Conservation (phyloP, 2,888 invertebrate species). For the Adineta ricciae region DNA sequence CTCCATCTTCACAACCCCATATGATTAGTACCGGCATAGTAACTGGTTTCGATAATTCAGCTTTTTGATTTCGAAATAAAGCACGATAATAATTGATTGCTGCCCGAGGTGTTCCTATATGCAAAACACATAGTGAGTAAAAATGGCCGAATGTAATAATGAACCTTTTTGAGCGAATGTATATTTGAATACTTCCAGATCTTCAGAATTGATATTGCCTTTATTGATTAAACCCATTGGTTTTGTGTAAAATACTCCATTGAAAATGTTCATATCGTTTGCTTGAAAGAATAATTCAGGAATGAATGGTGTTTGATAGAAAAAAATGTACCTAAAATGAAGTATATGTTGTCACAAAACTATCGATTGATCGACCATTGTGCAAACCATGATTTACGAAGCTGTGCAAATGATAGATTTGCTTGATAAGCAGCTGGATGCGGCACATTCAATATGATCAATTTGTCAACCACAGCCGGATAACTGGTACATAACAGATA, state of each 20-base stretch:
- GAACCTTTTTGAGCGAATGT: conserved; percentile 60
- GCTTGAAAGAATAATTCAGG: conserved; percentile 53
- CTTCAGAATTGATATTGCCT: conserved; percentile 51
- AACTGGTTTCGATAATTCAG: not conserved
- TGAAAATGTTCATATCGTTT: conserved; percentile 59
- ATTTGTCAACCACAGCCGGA: conserved; percentile 60
- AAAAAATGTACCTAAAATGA: conserved; percentile 42
- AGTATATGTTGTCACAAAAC: too few species aligned
- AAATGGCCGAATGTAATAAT: not conserved
- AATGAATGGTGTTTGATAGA: conserved; percentile 40
- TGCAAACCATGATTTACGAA: conserved; percentile 40
- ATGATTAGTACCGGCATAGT: conserved; percentile 46
- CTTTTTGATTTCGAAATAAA: conserved; percentile 39
- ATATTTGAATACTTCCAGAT: conserved; percentile 67
- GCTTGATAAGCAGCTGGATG: conserved; percentile 61
- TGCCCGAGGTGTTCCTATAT: conserved; percentile 62
- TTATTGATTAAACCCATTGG: conserved; percentile 36
- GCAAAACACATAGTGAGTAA: conserved; percentile 35
- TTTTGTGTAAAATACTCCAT: conserved; percentile 44
- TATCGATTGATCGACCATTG: too few species aligned
- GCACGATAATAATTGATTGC: conserved; percentile 67
- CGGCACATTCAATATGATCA: conserved; percentile 62
- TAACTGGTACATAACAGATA: conserved; percentile 50
- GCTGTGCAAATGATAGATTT: conserved; percentile 47
- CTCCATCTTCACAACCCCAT: conserved; percentile 58